phyloP scores from a whole-genome alignment of 2,113 vertebrate species.

The Bambusicola thoracicus region DNA sequence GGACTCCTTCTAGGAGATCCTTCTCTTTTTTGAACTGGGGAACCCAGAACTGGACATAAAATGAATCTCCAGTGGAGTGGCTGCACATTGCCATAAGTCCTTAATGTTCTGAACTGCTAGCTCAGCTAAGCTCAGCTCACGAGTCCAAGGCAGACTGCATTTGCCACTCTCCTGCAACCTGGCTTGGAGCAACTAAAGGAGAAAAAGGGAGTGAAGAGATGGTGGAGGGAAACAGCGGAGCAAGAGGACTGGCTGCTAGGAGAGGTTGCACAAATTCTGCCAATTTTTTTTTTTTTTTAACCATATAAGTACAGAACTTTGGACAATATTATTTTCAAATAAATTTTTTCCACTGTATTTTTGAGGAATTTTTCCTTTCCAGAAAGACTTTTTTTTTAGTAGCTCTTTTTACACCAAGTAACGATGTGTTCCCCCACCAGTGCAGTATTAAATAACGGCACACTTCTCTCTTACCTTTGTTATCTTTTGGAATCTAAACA shows the following conservation, averaged over 20 bases:
- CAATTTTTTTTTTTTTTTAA: background rate
- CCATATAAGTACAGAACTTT: background rate
- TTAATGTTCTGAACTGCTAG: accelerated
- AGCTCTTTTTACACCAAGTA: background rate
- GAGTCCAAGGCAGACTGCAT: background rate
- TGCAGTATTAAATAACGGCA: background rate
- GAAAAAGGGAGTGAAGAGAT: accelerated
- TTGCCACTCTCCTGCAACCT: background rate
- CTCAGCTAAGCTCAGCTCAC: accelerated
- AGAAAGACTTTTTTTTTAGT: background rate
- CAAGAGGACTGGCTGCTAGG: accelerated
- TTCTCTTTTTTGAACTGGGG: too few species aligned
- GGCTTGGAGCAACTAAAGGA: accelerated
- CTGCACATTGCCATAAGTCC: background rate
- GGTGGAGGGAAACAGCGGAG: accelerated
- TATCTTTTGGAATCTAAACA: accelerated
- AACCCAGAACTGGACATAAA: background rate
- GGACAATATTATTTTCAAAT: background rate
- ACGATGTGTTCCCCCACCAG: background rate
- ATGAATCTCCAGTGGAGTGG: background rate
- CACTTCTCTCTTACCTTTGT: background rate
- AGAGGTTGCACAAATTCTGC: background rate
- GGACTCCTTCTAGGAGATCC: too few species aligned
- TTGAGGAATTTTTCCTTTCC: background rate
- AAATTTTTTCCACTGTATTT: accelerated